Conservation (phyloP, 2,113 vertebrate species). For the Opisthocomus hoazin region DNA sequence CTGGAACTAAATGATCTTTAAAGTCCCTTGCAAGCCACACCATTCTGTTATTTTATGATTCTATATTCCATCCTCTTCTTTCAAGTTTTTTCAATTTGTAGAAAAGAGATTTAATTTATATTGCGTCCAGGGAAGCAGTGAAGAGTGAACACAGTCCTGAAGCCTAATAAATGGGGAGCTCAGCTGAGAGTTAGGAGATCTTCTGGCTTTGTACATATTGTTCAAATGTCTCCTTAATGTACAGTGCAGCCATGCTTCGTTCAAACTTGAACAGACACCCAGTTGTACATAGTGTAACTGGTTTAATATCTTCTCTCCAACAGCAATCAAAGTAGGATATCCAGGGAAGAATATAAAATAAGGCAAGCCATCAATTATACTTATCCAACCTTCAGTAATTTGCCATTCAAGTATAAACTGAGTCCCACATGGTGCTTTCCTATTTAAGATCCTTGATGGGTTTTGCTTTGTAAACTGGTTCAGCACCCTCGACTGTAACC, state of each 20-base stretch:
- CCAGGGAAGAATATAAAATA: neutral
- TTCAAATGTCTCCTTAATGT: neutral
- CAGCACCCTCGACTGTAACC: neutral
- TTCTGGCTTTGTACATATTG: neutral
- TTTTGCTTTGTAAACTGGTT: neutral
- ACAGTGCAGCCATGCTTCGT: neutral
- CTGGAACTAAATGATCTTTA: neutral
- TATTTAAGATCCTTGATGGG: neutral
- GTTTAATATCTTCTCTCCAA: neutral
- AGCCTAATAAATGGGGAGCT: neutral
- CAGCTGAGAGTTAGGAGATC: neutral
- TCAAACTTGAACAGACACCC: neutral
- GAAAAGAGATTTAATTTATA: neutral
- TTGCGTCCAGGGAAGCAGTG: neutral
- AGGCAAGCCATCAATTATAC: neutral
- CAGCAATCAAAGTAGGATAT: neutral
- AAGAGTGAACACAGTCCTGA: neutral
- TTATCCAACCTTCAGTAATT: neutral
- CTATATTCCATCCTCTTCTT: neutral
- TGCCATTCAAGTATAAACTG: neutral
- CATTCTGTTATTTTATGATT: neutral
- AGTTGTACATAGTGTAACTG: neutral
- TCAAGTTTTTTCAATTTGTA: neutral
- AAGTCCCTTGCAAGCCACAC: neutral
- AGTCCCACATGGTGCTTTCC: neutral